Evolutionary conservation across 2,797 vertebrate genomes (phyloP).

Genomic region (Dermochelys coriacea): DNA sequence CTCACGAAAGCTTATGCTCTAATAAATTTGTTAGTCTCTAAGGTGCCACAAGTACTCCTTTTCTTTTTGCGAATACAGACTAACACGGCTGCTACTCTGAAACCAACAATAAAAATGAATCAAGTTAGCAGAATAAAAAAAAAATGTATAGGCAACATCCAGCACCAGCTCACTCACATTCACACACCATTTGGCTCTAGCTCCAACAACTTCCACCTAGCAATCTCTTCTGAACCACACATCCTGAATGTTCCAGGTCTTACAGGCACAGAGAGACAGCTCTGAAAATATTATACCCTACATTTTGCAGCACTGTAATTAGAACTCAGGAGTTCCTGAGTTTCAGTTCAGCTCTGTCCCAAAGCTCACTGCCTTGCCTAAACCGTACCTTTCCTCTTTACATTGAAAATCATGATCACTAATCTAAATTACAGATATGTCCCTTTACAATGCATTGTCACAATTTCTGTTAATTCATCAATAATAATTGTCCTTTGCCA

Average conservation of each 20-base stretch:
- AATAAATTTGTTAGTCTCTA: too few relatives aligned
- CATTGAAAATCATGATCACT: rapidly evolving
- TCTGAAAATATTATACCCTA: not conserved
- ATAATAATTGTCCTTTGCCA: rapidly evolving
- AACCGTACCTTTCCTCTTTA: not conserved
- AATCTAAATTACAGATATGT: not conserved
- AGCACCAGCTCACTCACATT: not conserved
- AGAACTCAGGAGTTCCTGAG: not conserved
- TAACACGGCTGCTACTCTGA: too few relatives aligned
- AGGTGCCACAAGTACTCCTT: too few relatives aligned
- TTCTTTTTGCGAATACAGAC: too few relatives aligned
- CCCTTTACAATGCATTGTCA: rapidly evolving
- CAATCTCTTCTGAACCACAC: rapidly evolving
- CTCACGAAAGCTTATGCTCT: too few relatives aligned
- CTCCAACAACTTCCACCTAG: rapidly evolving
- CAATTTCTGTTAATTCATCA: not conserved
- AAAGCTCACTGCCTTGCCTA: not conserved
- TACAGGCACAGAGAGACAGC: not conserved
- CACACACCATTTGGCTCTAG: rapidly evolving
- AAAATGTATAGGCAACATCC: not conserved
- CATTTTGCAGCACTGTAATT: not conserved
- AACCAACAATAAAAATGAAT: not conserved
- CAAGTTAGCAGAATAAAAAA: not conserved
- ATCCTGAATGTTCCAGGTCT: rapidly evolving
- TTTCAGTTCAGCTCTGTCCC: not conserved